Percentiles rank a stretch among this genome's conserved stretches.
phyloP scores from a whole-genome alignment of 2,113 vertebrate species.

The Chaetura pelagica region DNA sequence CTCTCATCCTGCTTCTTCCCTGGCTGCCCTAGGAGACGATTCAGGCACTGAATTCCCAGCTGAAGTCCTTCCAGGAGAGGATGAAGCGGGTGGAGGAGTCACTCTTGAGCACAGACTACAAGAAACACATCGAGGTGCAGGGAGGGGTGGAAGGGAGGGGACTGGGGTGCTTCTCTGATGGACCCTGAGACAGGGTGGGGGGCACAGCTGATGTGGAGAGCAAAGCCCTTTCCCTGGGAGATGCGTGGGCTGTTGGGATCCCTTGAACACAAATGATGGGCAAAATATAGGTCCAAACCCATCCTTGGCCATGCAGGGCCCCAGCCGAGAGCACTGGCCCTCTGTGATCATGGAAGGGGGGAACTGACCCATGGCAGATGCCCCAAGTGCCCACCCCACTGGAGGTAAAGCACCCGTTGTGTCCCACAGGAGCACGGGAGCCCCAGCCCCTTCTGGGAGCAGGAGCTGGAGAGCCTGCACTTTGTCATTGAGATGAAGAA shows the following conservation, averaged over 20 bases:
- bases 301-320: background rate
- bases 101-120: conserved; percentile 84
- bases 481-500: conserved; percentile 97
- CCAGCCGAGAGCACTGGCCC: background rate
- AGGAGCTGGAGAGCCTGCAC: conserved; percentile 92
- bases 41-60: conserved; percentile 74
- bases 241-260: background rate
- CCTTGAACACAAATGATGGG: background rate
- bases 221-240: background rate
- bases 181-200: background rate
- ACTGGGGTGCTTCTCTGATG: background rate
- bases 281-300: fast-evolving
- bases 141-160: no score
- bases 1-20: background rate
- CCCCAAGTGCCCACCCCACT: fast-evolving
- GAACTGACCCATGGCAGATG: background rate
- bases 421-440: conserved; percentile 85
- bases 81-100: conserved; percentile 85
- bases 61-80: conserved; percentile 83
- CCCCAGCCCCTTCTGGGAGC: conserved; percentile 94
- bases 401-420: background rate
- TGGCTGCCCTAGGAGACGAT: conserved; percentile 72
- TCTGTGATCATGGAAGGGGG: fast-evolving
- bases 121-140: conserved; percentile 73
- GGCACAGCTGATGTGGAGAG: background rate